Conservation (phyloP, 2,888 invertebrate species). For the Thymelicus sylvestris region DNA sequence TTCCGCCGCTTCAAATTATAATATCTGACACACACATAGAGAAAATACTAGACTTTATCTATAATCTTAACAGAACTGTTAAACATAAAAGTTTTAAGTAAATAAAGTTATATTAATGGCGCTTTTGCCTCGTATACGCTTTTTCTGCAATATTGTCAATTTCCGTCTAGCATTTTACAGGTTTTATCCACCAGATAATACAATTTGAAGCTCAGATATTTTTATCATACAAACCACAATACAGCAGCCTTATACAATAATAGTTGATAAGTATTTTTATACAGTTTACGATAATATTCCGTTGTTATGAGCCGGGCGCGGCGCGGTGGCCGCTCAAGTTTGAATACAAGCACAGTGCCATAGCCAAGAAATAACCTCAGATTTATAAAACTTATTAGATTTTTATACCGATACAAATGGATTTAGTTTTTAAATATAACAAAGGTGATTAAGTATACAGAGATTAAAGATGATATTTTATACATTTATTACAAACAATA, state of each 20-base stretch:
- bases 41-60: slow-evolving; percentile 34
- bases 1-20: slow-evolving; percentile 49
- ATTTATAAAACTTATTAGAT: slow-evolving; percentile 81
- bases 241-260: slow-evolving; percentile 80
- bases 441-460: slow-evolving; percentile 85
- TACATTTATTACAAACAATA: slow-evolving; percentile 85
- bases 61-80: slow-evolving; percentile 34
- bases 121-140: slow-evolving; percentile 35
- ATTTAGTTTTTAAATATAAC: slow-evolving; percentile 85
- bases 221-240: slow-evolving; percentile 56
- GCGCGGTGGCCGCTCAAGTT: slow-evolving; percentile 70
- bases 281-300: slow-evolving; percentile 64
- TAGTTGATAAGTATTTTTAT: slow-evolving; percentile 83
- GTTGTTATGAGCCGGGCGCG: slow-evolving; percentile 55
- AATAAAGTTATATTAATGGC: slow-evolving; percentile 34
- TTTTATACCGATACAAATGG: slow-evolving; percentile 85
- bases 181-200: slow-evolving; percentile 42
- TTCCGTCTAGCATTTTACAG: slow-evolving; percentile 37
- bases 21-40: slow-evolving; percentile 38
- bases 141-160: slow-evolving; percentile 37
- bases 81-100: slow-evolving; percentile 36
- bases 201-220: slow-evolving; percentile 48
- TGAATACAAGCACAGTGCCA: slow-evolving; percentile 81
- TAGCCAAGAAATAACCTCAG: slow-evolving; percentile 81
- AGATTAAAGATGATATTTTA: slow-evolving; percentile 85